A percentile compares a stretch with the other conserved stretches of the same genome.
phyloP scores from a whole-genome alignment of 2,888 invertebrate genomes.

The Zhengitettix transpicula region DNA sequence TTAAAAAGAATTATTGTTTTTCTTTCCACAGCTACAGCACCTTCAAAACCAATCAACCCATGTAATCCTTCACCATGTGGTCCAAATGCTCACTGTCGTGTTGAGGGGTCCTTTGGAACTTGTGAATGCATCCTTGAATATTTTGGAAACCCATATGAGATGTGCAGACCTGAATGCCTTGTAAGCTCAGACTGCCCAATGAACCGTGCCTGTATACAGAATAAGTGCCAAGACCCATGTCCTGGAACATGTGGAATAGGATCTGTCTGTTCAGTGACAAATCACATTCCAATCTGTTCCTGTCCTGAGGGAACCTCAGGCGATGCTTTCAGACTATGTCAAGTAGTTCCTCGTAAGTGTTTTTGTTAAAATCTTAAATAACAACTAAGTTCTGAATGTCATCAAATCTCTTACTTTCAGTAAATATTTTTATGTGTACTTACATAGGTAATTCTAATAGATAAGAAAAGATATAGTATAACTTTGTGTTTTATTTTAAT shows the following conservation, averaged over 20 bases:
- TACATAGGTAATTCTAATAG: too few species aligned
- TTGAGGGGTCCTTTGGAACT: conserved; percentile 19
- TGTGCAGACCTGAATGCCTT: conserved; percentile 44
- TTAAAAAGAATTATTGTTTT: neutral
- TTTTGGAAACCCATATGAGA: conserved; percentile 23
- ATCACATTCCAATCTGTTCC: conserved; percentile 18
- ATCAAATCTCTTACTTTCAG: too few species aligned
- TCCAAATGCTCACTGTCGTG: conserved; percentile 32
- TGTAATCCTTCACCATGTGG: conserved; percentile 47
- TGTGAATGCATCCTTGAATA: conserved; percentile 31
- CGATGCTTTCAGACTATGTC: conserved; percentile 16
- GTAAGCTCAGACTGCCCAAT: conserved; percentile 20
- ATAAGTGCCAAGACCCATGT: conserved; percentile 21
- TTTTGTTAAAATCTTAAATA: too few species aligned
- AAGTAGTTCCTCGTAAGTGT: conserved; percentile 9
- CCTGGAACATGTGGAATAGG: conserved; percentile 17
- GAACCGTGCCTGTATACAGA: conserved; percentile 19
- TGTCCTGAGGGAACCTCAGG: conserved; percentile 23
- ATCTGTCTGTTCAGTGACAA: conserved; percentile 14
- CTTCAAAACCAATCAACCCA: conserved; percentile 9
- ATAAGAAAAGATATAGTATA: too few species aligned
- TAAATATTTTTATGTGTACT: too few species aligned
- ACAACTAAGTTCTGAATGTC: too few species aligned
- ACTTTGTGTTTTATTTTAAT: too few species aligned
- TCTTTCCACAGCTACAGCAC: conserved; percentile 4